Base-by-base conservation (phyloP, 2,888 invertebrate genomes). In the Ophonus ardosiacus region DNA sequence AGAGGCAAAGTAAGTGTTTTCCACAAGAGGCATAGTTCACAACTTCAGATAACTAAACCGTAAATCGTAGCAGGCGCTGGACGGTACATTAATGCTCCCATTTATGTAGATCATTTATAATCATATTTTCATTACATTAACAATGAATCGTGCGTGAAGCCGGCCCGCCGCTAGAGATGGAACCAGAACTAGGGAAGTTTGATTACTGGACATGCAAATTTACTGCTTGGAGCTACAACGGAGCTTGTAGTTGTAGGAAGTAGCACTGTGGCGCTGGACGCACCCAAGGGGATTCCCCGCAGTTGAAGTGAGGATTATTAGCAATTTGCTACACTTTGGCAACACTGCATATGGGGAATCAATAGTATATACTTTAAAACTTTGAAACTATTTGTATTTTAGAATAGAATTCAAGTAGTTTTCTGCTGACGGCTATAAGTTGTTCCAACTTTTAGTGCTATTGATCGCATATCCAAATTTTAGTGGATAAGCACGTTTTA, bases 111-210 rank as follows among this genome's bases (percentile, higher is more conserved):
- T 80, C 61, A 80, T 80, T 80, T 61, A 17, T 80, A 80, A 80
- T 80, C 61, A 80, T 80, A 80, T 80, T 80, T 80, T 80, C 80
- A 80, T 80, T 80, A 61, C 61, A 80, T 80, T 80, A 80, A 59
- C 80, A 80, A 61, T 78, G 78, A 78, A 78, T 78, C 78, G 78
- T 78, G 78, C 78, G 78, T 78, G 57, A 57, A 78, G 43, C 76
- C 6, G 40, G 43, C 3, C 3, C 40, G 15, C 7, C 15, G 71
- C 68, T 8, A 5, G 13, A 76, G 51, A 21, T 76, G 51, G 38
- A 68, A 7, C 0, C 31, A 31, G 31, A 31, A 31, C 76, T 15
- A 15, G 40, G 15, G 56, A 78, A 78, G 78, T 78, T 78, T 78
- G 78, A 78, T 78, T 78, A 78, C 21, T 21, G 57, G 57, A 78